phyloP scores from a whole-genome alignment of 2,113 vertebrate genomes.

The Dicerorhinus sumatrensis region DNA sequence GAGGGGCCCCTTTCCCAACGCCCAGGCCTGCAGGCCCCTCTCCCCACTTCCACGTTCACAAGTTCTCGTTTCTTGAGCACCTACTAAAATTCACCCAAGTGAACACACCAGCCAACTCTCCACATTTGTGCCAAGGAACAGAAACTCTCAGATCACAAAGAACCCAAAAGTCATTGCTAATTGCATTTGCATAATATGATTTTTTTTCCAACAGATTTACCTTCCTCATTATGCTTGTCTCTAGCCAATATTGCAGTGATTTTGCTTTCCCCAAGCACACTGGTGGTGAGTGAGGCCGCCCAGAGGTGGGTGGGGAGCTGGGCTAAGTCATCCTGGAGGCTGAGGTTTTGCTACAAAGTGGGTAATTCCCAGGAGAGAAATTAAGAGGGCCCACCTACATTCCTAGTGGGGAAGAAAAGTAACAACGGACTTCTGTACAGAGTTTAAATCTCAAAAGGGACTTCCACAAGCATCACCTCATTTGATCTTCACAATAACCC shows the following conservation, averaged over 20 bases:
- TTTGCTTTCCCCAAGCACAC: conserved; percentile 61
- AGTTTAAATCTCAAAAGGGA: not conserved
- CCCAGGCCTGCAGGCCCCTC: not conserved
- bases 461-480: not conserved
- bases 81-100: not conserved
- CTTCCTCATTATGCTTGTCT: conserved; percentile 80
- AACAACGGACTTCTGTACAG: not conserved
- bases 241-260: conserved; percentile 80
- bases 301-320: not conserved
- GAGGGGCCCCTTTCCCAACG: not conserved
- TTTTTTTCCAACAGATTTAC: conserved; percentile 79
- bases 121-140: conserved; percentile 35
- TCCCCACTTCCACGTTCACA: not conserved
- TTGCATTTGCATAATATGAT: conserved; percentile 78
- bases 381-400: not conserved
- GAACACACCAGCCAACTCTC: not conserved
- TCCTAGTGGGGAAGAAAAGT: not conserved
- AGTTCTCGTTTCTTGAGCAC: not conserved
- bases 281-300: conserved; percentile 21
- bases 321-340: conserved; percentile 15
- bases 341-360: conserved; percentile 29
- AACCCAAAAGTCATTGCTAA: conserved; percentile 77
- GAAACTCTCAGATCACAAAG: conserved; percentile 73
- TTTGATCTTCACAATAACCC: not conserved
- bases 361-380: conserved; percentile 23